phyloP scores from a whole-genome alignment of 2,797 vertebrate genomes.

The Chelon labrosus region DNA sequence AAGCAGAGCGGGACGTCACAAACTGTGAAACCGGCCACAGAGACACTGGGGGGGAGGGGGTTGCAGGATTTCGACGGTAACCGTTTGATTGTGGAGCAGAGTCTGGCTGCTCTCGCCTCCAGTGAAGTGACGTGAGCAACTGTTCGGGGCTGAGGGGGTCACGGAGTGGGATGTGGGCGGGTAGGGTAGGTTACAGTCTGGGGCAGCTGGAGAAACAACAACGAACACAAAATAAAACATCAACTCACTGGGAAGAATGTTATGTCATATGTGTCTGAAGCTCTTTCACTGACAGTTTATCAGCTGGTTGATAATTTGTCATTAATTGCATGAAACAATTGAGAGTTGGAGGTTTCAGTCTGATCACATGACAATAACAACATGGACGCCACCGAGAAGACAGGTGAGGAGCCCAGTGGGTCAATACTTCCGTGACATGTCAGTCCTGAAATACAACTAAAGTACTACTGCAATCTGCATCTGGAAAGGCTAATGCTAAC shows the following conservation, averaged over 20 bases:
- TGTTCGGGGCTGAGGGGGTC: slow-evolving; percentile 59
- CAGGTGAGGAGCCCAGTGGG: no score
- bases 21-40: neutral
- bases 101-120: slow-evolving; percentile 40
- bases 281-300: no score
- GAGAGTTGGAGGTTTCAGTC: no score
- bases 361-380: no score
- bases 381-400: no score
- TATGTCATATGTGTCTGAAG: no score
- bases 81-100: slow-evolving; percentile 20
- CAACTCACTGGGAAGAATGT: neutral
- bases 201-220: slow-evolving; percentile 68
- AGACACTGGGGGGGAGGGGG: slow-evolving; percentile 18
- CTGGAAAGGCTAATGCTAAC: no score
- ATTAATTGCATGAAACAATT: no score
- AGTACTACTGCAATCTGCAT: no score
- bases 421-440: no score
- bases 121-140: slow-evolving; percentile 69
- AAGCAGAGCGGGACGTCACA: slow-evolving; percentile 11
- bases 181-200: slow-evolving; percentile 56
- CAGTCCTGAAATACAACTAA: no score
- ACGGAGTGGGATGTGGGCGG: slow-evolving; percentile 27
- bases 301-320: no score
- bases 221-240: slow-evolving; percentile 19
- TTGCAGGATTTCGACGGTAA: slow-evolving; percentile 32